Evolutionary conservation across 2,113 vertebrate species (phyloP).

Genomic region (Crotalus viridis): DNA sequence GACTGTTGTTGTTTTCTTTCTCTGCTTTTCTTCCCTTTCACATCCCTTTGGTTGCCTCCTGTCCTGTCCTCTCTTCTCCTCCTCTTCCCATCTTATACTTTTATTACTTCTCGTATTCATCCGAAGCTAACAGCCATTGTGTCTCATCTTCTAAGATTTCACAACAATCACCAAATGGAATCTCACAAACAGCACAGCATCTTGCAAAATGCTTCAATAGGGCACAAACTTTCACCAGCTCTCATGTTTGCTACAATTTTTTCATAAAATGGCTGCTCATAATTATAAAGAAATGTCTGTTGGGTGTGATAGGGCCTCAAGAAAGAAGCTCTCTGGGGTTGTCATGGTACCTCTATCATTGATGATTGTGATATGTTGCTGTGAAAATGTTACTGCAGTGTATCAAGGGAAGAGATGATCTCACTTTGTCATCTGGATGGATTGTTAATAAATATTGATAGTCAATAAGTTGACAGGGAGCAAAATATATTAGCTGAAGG

Average conservation of each 20-base stretch:
- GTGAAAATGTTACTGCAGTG: background rate
- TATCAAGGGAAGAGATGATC: background rate
- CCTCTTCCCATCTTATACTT: background rate
- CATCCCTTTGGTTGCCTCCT: background rate
- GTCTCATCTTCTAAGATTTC: background rate
- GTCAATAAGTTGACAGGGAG: background rate
- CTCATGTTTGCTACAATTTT: background rate
- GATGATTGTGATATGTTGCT: background rate
- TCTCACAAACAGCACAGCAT: background rate
- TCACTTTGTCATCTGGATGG: background rate
- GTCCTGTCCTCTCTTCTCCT: background rate
- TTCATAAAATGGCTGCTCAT: background rate
- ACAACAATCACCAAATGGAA: background rate
- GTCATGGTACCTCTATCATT: background rate
- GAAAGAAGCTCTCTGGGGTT: background rate
- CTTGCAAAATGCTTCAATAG: background rate
- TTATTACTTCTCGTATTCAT: background rate
- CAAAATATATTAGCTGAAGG: background rate
- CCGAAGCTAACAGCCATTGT: background rate
- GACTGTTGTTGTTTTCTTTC: background rate
- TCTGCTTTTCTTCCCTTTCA: background rate
- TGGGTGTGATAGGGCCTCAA: background rate
- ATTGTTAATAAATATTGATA: background rate
- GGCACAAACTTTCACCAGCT: background rate
- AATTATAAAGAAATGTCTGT: background rate